A percentile compares a stretch with the other conserved stretches of the same genome.
Evolutionary conservation across 2,797 vertebrate species (phyloP).

Genomic region (Catamblyrhynchus diadema): DNA sequence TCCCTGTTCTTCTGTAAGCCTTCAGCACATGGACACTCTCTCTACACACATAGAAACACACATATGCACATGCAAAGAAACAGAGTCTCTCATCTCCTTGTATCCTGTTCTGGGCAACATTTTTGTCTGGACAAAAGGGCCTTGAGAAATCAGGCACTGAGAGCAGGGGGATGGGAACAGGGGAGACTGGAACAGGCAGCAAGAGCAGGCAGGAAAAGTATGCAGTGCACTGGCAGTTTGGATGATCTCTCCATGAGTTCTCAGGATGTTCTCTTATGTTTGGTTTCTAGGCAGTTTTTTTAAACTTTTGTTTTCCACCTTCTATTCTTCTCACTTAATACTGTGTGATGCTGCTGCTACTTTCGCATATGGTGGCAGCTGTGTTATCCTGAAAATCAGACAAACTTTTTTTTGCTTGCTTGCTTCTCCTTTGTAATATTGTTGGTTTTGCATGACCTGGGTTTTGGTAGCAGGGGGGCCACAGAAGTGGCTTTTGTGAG

Average conservation of each 20-base stretch:
- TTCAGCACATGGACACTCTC: neutral
- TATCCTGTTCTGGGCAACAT: neutral
- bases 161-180: neutral
- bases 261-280: neutral
- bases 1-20: neutral
- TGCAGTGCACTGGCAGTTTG: neutral
- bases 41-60: fast-evolving
- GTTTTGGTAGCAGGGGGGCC: neutral
- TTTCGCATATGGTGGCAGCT: neutral
- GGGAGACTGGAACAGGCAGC: neutral
- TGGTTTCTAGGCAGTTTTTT: neutral
- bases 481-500: neutral
- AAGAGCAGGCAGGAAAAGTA: neutral
- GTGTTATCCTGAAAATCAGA: neutral
- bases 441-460: neutral
- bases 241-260: neutral
- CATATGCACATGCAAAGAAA: neutral
- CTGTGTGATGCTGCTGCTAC: neutral
- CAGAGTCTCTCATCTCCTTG: neutral
- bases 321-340: neutral
- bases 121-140: neutral
- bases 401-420: neutral
- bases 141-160: neutral
- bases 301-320: fast-evolving
- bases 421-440: neutral